These are phyloP conservation scores for Papilio elwesi DNA, from an alignment of 2,888 invertebrate genomes.

Conservation along the genomic window DNA sequence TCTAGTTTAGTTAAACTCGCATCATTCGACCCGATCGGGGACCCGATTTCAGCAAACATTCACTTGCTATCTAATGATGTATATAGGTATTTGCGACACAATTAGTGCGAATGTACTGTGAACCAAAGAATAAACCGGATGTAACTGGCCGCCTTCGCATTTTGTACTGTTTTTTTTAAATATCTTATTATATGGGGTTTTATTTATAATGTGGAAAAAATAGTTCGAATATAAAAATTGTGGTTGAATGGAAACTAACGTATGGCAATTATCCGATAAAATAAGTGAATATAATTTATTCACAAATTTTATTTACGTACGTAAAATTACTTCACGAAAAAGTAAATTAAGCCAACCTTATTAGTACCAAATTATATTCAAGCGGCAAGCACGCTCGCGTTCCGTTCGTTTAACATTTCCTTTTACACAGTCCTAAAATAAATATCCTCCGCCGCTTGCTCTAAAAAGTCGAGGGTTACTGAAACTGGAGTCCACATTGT, in stretches of 20 bases:
- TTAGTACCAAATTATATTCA: constrained; percentile 25
- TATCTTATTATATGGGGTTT: too few species aligned
- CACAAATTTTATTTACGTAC: background rate
- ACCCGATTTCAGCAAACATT: too few species aligned
- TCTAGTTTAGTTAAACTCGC: too few species aligned
- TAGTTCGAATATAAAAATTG: too few species aligned
- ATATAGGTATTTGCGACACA: too few species aligned
- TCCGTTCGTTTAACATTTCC: constrained; percentile 32
- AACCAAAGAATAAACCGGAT: too few species aligned
- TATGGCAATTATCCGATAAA: background rate
- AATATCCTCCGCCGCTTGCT: constrained; percentile 31
- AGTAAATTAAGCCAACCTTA: constrained; percentile 17
- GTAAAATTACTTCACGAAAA: constrained; percentile 15
- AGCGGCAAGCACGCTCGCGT: constrained; percentile 30
- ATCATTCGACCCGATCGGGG: too few species aligned
- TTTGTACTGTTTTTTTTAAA: too few species aligned
- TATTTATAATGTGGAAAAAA: too few species aligned
- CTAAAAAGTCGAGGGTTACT: constrained; percentile 11
- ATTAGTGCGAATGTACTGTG: too few species aligned
- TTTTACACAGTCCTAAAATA: constrained; percentile 36
- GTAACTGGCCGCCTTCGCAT: too few species aligned
- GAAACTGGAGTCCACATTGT: constrained; percentile 1
- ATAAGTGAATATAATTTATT: background rate
- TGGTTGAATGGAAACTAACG: background rate
- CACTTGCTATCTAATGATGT: too few species aligned